Conservation (phyloP, 2,113 vertebrate genomes). For the Melanocharis versteri region DNA sequence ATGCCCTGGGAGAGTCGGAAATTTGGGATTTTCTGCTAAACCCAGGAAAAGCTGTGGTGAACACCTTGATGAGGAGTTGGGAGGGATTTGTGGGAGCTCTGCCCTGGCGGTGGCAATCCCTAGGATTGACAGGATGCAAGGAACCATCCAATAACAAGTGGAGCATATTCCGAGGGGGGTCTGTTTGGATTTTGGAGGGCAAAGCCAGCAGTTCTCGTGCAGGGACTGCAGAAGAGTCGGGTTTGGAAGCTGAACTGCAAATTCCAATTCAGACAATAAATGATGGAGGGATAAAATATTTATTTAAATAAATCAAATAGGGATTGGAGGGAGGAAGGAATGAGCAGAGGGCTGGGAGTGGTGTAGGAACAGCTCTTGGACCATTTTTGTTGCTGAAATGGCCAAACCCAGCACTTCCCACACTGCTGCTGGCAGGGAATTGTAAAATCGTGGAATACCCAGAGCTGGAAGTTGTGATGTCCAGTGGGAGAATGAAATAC, state of each 20-base stretch:
- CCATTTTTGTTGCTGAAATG: not conserved
- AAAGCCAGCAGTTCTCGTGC: not conserved
- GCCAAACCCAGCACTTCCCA: not conserved
- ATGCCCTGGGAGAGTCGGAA: not conserved
- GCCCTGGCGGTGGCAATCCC: not conserved
- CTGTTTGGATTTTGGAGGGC: not conserved
- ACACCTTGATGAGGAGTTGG: rapidly evolving
- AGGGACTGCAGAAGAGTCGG: not conserved
- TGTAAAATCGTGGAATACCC: not conserved
- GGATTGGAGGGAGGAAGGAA: not conserved
- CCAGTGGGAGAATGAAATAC: rapidly evolving
- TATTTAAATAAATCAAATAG: too few relatives aligned
- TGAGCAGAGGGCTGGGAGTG: not conserved
- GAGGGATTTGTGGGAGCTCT: not conserved
- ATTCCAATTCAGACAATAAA: not conserved
- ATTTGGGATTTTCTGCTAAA: not conserved
- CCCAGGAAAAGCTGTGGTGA: not conserved
- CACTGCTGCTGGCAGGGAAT: rapidly evolving
- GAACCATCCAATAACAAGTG: rapidly evolving
- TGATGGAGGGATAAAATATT: too few relatives aligned
- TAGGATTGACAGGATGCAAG: not conserved
- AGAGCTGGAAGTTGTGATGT: not conserved
- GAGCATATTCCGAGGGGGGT: not conserved
- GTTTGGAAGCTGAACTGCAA: not conserved
- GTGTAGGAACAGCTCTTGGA: not conserved